Percentiles rank a stretch among this genome's conserved stretches.
These are phyloP conservation scores for Anabas testudineus DNA, from an alignment of 2,797 vertebrate species.

Conservation along the genomic window DNA sequence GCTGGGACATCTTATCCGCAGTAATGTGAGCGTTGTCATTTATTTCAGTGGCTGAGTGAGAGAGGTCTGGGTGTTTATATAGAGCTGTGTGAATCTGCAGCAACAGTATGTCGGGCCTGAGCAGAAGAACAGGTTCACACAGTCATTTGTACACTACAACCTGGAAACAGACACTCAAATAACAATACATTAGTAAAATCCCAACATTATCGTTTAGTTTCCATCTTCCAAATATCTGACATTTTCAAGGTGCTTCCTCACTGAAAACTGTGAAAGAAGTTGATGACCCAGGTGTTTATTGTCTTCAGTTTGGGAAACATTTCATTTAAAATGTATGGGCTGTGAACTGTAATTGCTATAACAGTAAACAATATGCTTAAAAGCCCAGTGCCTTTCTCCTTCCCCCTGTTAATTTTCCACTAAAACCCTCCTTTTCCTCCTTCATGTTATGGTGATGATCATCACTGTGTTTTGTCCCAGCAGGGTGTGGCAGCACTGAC, in stretches of 20 bases:
- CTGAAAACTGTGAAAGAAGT: neutral
- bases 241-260: constrained; percentile 7
- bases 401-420: neutral
- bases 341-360: constrained; percentile 30
- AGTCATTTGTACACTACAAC: neutral
- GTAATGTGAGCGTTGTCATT: constrained; percentile 68
- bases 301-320: constrained; percentile 4
- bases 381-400: neutral
- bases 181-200: constrained; percentile 17
- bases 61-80: constrained; percentile 67
- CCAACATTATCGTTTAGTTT: constrained; percentile 10
- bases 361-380: constrained; percentile 11
- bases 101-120: constrained; percentile 17
- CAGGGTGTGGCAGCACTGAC: constrained; percentile 43
- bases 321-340: constrained; percentile 25
- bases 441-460: constrained; percentile 32
- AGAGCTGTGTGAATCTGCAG: constrained; percentile 59
- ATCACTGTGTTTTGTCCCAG: constrained; percentile 43
- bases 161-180: constrained; percentile 18
- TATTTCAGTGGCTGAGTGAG: constrained; percentile 66
- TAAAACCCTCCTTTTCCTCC: neutral
- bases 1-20: constrained; percentile 74
- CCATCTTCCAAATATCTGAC: constrained; percentile 5
- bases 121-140: constrained; percentile 15
- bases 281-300: constrained; percentile 28